Evolutionary conservation across 2,797 vertebrate genomes (phyloP).

Genomic region (Amazonetta brasiliensis): DNA sequence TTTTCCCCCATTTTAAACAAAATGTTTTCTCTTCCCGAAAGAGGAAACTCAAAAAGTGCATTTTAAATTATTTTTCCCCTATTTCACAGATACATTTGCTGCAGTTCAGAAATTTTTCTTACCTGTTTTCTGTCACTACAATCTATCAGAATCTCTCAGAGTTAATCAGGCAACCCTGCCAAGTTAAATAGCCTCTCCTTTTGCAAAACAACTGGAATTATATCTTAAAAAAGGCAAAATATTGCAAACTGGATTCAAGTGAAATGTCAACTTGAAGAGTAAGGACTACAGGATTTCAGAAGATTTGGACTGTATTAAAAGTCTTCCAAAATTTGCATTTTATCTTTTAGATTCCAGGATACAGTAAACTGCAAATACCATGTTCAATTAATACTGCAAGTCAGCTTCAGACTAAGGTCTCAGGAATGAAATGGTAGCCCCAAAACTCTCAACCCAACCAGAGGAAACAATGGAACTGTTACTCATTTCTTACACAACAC

Average conservation of each 20-base stretch:
- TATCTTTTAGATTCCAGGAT: constrained; percentile 16
- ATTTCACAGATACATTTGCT: constrained; percentile 13
- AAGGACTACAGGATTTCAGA: not conserved
- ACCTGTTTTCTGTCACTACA: not conserved
- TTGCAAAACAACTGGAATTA: constrained; percentile 9
- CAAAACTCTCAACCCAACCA: not conserved
- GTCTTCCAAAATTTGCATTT: not conserved
- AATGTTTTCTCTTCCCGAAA: not conserved
- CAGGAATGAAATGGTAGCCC: not conserved
- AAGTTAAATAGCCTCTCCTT: not conserved
- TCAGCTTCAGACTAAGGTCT: not conserved
- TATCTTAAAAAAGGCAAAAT: constrained; percentile 4
- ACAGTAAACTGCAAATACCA: not conserved
- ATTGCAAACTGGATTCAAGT: not conserved
- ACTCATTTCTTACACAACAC: not conserved
- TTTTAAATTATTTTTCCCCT: not conserved
- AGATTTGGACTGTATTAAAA: not conserved
- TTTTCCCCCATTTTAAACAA: not conserved
- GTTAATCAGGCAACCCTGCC: not conserved
- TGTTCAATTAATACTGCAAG: constrained; percentile 46
- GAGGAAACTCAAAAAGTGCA: constrained; percentile 61
- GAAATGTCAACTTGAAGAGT: not conserved
- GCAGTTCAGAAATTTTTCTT: not conserved
- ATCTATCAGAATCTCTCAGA: not conserved
- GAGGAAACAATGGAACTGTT: not conserved